Evolutionary conservation across 2,113 vertebrate species (phyloP).

Genomic region (Heteronetta atricapilla): DNA sequence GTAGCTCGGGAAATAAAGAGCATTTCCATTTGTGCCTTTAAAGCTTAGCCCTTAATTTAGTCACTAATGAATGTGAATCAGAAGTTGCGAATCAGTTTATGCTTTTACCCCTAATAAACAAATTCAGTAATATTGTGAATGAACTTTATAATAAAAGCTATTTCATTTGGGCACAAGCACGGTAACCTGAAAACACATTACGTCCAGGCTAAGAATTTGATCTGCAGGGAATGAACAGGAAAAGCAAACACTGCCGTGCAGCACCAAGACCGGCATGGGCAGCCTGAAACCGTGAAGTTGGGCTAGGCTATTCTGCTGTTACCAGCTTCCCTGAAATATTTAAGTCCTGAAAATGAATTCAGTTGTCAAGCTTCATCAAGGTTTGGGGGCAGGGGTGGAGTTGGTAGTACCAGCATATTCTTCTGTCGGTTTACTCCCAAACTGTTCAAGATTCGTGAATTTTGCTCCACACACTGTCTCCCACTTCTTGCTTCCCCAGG

Average conservation of each 20-base stretch:
- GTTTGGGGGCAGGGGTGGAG: background rate
- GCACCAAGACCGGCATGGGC: conserved; percentile 8
- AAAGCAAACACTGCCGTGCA: conserved; percentile 51
- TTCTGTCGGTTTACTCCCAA: conserved; percentile 55
- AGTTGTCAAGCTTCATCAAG: conserved; percentile 38
- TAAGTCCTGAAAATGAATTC: conserved; percentile 56
- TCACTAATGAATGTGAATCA: conserved; percentile 43
- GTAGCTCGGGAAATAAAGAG: background rate
- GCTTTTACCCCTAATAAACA: conserved; percentile 47
- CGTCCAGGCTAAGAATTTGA: conserved; percentile 61
- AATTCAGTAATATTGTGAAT: conserved; percentile 25
- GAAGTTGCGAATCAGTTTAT: conserved; percentile 50
- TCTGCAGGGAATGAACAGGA: conserved; percentile 57
- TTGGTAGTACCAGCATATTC: conserved; percentile 30
- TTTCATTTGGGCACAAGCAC: conserved; percentile 49
- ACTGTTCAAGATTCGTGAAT: conserved; percentile 30
- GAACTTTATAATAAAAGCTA: conserved; percentile 55
- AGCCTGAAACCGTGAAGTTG: conserved; percentile 47
- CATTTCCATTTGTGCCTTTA: conserved; percentile 36
- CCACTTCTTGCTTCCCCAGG: conserved; percentile 14
- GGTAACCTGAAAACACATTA: conserved; percentile 34
- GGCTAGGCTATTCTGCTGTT: conserved; percentile 27
- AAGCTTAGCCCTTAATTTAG: conserved; percentile 42
- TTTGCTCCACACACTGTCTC: conserved; percentile 25
- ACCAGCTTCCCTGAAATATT: conserved; percentile 39